Percentiles rank a stretch among this genome's conserved stretches.
These are phyloP conservation scores for Prosopocoilus inquinatus DNA, from an alignment of 2,888 invertebrate genomes.

Conservation along the genomic window DNA sequence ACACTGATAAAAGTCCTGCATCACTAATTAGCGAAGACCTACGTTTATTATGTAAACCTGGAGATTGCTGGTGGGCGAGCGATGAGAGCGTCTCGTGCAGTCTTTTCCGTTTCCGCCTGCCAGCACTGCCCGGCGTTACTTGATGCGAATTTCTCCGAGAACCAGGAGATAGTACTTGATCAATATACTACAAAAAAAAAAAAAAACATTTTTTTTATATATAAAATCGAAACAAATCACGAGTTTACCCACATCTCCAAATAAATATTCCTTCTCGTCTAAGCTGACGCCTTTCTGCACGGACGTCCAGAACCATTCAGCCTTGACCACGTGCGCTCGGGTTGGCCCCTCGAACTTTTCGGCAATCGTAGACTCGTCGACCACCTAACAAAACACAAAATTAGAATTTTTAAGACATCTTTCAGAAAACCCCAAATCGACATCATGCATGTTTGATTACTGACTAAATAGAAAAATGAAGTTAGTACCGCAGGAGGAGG, in stretches of 20 bases:
- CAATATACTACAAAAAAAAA: conserved; percentile 48
- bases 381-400: conserved; percentile 62
- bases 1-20: conserved; percentile 78
- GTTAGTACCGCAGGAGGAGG: conserved; percentile 49
- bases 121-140: conserved; percentile 53
- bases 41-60: conserved; percentile 67
- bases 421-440: conserved; percentile 5
- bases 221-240: not conserved
- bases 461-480: conserved; percentile 38
- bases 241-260: conserved; percentile 74
- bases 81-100: conserved; percentile 62
- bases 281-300: conserved; percentile 94
- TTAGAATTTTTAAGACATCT: conserved; percentile 18
- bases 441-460: conserved; percentile 4
- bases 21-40: conserved; percentile 80
- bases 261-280: conserved; percentile 85
- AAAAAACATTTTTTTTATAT: conserved; percentile 2
- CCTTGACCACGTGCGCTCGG: conserved; percentile 77
- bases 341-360: conserved; percentile 62
- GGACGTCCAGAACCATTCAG: conserved; percentile 98
- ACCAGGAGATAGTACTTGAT: conserved; percentile 52
- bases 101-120: conserved; percentile 80
- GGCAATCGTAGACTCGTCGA: conserved; percentile 76
- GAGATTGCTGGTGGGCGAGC: conserved; percentile 55
- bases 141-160: conserved; percentile 59